Conservation (phyloP, 2,888 invertebrate genomes). For the Harmothoe impar region DNA sequence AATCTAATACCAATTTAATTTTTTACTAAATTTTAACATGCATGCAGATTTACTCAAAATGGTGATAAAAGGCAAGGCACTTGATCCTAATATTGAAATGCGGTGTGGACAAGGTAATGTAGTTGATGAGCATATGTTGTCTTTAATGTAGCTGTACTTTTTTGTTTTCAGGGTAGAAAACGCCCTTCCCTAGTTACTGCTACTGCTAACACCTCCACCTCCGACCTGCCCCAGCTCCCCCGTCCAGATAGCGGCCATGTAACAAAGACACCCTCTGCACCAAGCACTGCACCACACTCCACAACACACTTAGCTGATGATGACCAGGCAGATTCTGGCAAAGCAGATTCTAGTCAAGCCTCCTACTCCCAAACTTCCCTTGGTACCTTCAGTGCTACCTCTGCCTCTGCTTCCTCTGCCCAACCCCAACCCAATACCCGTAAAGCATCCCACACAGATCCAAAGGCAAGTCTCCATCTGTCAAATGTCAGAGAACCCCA, state of each 20-base stretch:
- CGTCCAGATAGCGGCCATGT: neutral
- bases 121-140: neutral
- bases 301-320: neutral
- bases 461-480: neutral
- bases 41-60: neutral
- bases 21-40: slow-evolving; percentile 9
- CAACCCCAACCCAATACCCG: neutral
- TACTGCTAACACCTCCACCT: slow-evolving; percentile 47
- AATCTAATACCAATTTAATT: neutral
- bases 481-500: too few relatives aligned
- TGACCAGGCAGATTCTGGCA: neutral
- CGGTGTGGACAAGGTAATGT: neutral
- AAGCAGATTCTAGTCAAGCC: neutral
- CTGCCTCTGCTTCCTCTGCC: neutral
- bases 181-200: neutral
- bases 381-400: neutral
- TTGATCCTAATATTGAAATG: neutral
- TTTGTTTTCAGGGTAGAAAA: slow-evolving; percentile 49
- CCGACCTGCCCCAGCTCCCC: neutral
- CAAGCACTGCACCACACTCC: slow-evolving; percentile 11
- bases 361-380: slow-evolving; percentile 1
- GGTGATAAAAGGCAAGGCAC: neutral
- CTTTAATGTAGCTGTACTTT: slow-evolving; percentile 20
- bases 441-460: neutral
- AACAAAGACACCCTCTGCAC: neutral